These are phyloP conservation scores for Todiramphus chloris DNA, from an alignment of 2,113 vertebrate genomes.

Conservation along the genomic window DNA sequence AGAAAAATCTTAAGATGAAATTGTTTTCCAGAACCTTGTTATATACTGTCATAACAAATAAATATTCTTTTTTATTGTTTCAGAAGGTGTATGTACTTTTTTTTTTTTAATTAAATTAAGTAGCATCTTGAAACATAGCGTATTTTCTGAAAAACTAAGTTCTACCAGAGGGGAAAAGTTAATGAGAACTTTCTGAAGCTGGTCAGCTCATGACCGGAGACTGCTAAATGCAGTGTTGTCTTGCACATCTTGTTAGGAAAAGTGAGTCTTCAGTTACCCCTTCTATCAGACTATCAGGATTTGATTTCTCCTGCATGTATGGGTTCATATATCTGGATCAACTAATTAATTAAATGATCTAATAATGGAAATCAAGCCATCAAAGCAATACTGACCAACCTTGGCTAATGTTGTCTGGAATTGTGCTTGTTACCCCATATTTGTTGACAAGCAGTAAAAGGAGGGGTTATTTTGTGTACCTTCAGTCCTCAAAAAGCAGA, in stretches of 20 bases:
- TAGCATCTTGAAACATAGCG: not conserved
- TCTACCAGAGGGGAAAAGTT: not conserved
- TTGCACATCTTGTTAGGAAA: not conserved
- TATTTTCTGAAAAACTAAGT: not conserved
- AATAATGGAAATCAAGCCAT: not conserved
- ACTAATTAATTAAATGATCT: not conserved
- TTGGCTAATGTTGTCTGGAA: not conserved
- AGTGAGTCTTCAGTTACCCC: constrained; percentile 35
- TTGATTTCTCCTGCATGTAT: not conserved
- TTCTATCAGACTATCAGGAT: constrained; percentile 38
- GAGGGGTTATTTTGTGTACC: not conserved
- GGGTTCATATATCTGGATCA: not conserved
- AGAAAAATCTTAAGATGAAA: not conserved
- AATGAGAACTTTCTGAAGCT: not conserved
- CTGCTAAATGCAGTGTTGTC: not conserved
- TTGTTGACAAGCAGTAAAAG: not conserved
- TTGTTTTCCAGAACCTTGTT: not conserved
- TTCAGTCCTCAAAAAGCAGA: not conserved
- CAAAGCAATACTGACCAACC: not conserved
- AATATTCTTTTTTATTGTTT: not conserved
- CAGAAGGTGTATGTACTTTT: not conserved
- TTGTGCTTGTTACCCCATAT: not conserved
- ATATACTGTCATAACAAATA: not conserved
- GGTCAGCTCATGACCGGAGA: not conserved
- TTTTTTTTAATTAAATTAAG: not conserved